phyloP scores from a whole-genome alignment of 2,888 invertebrate species.

The Anodontia alba region DNA sequence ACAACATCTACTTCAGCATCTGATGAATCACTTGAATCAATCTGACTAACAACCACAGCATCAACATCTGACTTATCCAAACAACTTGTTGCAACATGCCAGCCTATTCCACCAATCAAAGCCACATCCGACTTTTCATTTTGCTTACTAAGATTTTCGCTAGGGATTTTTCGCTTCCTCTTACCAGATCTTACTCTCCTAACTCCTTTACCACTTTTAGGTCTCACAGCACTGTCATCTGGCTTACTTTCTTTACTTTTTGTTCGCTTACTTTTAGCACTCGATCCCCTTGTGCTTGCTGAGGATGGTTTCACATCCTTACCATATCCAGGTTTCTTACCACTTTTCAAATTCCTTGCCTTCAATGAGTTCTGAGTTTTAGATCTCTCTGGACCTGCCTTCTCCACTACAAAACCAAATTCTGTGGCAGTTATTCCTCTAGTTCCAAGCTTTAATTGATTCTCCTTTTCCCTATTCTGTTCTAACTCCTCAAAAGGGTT shows the following conservation, averaged over 20 bases:
- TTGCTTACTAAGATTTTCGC: conserved; percentile 59
- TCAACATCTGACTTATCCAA: conserved; percentile 74
- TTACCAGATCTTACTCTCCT: conserved; percentile 69
- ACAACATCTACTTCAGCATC: conserved; percentile 39
- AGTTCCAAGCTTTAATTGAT: conserved; percentile 34
- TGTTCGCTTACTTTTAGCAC: conserved; percentile 59
- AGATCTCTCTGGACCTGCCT: conserved; percentile 64
- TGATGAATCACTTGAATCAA: conserved; percentile 66
- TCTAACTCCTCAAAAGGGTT: conserved; percentile 78
- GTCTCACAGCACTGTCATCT: conserved; percentile 64
- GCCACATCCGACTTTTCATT: conserved; percentile 74
- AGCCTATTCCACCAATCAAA: conserved; percentile 80
- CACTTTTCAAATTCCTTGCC: conserved; percentile 60
- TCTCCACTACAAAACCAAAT: conserved; percentile 68
- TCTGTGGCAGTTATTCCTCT: conserved; percentile 62
- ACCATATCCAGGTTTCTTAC: conserved; percentile 60
- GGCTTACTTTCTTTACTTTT: conserved; percentile 70
- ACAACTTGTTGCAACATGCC: conserved; percentile 79
- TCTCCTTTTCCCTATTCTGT: conserved; percentile 51
- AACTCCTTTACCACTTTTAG: conserved; percentile 72
- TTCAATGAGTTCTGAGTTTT: conserved; percentile 67
- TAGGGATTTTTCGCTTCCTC: conserved; percentile 63
- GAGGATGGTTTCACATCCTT: conserved; percentile 64
- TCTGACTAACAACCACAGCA: conserved; percentile 64
- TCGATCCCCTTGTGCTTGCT: conserved; percentile 60